Conservation (phyloP, 2,888 invertebrate species). For the Drosophila neutralis region DNA sequence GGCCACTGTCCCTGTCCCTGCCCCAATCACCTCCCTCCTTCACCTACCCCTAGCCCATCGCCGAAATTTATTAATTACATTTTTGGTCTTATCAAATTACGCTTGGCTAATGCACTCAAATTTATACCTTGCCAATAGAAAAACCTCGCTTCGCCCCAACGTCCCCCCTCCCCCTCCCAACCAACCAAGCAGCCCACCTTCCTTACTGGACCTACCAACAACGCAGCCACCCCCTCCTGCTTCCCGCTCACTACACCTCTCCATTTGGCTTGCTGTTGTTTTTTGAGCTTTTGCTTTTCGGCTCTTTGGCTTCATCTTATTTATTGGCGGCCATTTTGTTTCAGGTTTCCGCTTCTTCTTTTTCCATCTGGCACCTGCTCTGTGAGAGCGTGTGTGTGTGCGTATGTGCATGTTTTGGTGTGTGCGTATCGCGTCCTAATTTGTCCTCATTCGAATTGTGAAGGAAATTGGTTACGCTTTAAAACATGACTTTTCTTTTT, state of each 20-base stretch:
- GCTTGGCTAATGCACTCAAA: conserved; percentile 82
- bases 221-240: neutral
- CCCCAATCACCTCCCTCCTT: neutral
- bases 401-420: conserved; percentile 15
- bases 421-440: conserved; percentile 58
- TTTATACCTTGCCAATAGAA: conserved; percentile 70
- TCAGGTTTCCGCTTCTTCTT: conserved; percentile 25
- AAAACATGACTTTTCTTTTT: neutral
- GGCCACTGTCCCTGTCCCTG: neutral
- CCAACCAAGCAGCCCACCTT: neutral
- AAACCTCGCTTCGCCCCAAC: neutral
- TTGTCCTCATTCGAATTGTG: conserved; percentile 77
- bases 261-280: conserved; percentile 36
- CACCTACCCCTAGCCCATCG: conserved; percentile 36
- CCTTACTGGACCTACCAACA: neutral
- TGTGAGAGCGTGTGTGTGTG: neutral
- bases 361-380: conserved; percentile 31
- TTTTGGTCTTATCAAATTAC: conserved; percentile 83
- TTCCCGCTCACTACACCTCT: neutral
- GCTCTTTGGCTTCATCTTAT: conserved; percentile 51
- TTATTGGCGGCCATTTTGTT: conserved; percentile 79
- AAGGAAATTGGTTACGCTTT: conserved; percentile 78
- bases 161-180: neutral
- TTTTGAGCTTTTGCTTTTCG: conserved; percentile 68
- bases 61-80: conserved; percentile 84